Percentiles rank a stretch among this genome's conserved stretches.
These are phyloP conservation scores for Enteromius unitaeniatus DNA, from an alignment of 2,797 vertebrate genomes.

Conservation along the genomic window DNA sequence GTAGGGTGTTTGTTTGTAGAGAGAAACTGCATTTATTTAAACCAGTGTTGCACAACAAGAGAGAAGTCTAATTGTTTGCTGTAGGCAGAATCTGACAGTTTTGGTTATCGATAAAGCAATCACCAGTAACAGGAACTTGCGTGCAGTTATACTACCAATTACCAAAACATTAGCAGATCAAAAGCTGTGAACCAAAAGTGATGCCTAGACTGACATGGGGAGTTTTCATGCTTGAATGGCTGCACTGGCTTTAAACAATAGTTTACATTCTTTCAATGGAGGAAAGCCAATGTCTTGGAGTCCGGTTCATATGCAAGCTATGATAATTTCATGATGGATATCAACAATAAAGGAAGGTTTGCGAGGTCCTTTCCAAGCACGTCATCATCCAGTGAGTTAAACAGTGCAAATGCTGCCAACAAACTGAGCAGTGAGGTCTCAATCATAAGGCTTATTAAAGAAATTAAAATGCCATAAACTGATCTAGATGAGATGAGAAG, in stretches of 20 bases:
- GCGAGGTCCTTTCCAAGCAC: background rate
- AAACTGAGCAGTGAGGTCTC: background rate
- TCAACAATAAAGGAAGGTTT: conserved; percentile 2
- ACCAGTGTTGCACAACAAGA: conserved; percentile 17
- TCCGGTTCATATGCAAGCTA: conserved; percentile 5
- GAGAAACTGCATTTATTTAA: background rate
- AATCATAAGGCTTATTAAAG: background rate
- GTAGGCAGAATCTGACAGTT: background rate
- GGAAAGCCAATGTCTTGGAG: background rate
- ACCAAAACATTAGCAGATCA: background rate
- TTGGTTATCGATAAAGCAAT: background rate
- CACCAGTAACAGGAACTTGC: background rate
- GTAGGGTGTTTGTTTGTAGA: background rate
- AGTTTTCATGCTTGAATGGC: background rate
- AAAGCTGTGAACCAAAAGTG: background rate
- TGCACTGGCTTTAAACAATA: conserved; percentile 19
- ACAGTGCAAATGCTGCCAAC: background rate
- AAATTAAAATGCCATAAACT: background rate
- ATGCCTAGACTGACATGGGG: background rate
- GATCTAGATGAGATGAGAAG: background rate
- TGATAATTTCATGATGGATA: conserved; percentile 16
- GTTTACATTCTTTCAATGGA: background rate
- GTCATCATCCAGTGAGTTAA: background rate
- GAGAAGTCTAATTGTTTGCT: background rate
- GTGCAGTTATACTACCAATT: background rate